Evolutionary conservation across 2,797 vertebrate species (phyloP).

Genomic region (Anguilla marmorata): DNA sequence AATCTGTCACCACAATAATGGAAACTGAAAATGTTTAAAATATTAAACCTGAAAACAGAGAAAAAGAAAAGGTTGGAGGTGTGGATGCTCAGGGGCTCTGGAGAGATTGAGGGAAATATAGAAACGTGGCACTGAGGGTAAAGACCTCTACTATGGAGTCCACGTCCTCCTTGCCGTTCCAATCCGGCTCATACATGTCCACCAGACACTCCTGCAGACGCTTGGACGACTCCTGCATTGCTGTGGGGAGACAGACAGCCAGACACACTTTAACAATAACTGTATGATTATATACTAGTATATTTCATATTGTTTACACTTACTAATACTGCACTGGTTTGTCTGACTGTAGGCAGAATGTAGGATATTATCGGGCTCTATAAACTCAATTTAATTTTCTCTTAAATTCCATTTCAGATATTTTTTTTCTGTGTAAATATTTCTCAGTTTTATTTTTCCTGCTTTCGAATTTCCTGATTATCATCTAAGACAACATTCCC

Average conservation of each 20-base stretch:
- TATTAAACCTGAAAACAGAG: neutral
- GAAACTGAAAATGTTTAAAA: neutral
- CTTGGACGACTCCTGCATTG: conserved; percentile 81
- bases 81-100: neutral
- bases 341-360: neutral
- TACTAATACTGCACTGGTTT: neutral
- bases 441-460: neutral
- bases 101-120: neutral
- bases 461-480: neutral
- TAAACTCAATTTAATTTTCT: neutral
- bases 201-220: conserved; percentile 77
- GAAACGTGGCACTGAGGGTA: neutral
- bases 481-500: no score
- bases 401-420: no score
- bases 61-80: neutral
- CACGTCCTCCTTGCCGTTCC: conserved; percentile 77
- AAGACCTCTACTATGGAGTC: conserved; percentile 74
- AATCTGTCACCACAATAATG: no score
- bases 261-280: neutral
- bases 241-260: conserved; percentile 48
- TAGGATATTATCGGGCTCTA: neutral
- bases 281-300: neutral
- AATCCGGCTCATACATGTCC: conserved; percentile 78
- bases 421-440: no score
- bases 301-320: neutral